Evolutionary conservation across 2,888 invertebrate species (phyloP), one percentile per base, ranked within the genome.

Genomic region (Alentia gelatinosa): DNA sequence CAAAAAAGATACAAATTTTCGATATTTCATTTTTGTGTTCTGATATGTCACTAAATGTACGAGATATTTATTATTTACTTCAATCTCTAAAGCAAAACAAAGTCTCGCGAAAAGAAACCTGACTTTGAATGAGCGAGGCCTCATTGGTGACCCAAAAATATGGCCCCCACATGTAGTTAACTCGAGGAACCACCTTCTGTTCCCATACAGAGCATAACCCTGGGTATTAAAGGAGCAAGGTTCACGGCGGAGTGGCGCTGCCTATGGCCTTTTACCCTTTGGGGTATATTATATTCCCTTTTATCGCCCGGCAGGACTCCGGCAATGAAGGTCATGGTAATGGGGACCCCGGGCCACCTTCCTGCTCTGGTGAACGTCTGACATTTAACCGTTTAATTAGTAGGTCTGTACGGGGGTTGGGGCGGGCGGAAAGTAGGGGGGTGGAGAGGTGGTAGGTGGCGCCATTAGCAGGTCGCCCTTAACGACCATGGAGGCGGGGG

Each of bases 311-410:
- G 56, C 9, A 3, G 19, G 56, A 19, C n/a, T n/a, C 19, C n/a
- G 56, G 3, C 4, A 39, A 12, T 79, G 79, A 37, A 39, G 79
- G 37, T 79, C 23, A 39, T 39, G 79, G 39, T 37, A 79, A 74
- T 74, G 15, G 74, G 56, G 19, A 56, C 74, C 74, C 23, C 79
- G 4, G 15, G 79, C 39, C 79, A 79, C 79, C 79, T 79, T 39
- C 79, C 19, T 79, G 1, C 30, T 33, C 19, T 9, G 37, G 37
- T 86, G 86, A 33, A 23, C 47, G 30, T n/a, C 86, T 86, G 86
- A 86, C 86, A 86, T 86, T 86, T 86, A 86, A 30, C 86, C 33
- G 26, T 86, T 86, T 86, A 86, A 86, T 86, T 50, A 86, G 47
- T 86, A 47, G 50, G 86, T 42, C 33, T 30, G 47, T 86, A 19